Base-by-base conservation (phyloP, 1,140 invertebrate species). In the Drosophila lacertosa region DNA sequence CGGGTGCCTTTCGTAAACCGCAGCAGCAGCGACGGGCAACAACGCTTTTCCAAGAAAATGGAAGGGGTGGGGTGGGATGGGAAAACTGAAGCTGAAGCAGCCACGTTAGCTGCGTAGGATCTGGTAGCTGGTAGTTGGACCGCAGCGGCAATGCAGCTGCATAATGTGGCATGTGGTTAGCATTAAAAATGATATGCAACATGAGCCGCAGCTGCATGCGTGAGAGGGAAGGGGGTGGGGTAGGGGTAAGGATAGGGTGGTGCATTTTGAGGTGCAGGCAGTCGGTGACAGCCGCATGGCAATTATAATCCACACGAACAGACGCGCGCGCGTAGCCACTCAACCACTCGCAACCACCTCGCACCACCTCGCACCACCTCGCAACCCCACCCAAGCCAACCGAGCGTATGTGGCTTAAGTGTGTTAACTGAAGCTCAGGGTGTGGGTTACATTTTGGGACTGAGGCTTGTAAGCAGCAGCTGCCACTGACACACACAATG, bases 141-240 rank as follows among this genome's bases (percentile, higher is more conserved):
- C 81, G 58, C 80, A 84, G 80, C 72, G 81, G 80, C 83, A 80
- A 76, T 86, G 72, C 80, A 80, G 80, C 81, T 86, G 80, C 80
- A 84, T 84, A 84, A 84, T 84, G 80, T 86, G 80, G 81, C 80
- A 69, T 84, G 80, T 77, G 80, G 80, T 86, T 86, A 86, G 80
- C 80, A 84, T 84, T 84, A 84, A 84, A 84, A 84, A 84, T 84
- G 80, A 84, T 84, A 84, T 84, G 80, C 80, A 84, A 84, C 80
- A 86, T 70, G 73, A 84, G 76, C 63, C 42, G 55, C 81, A 80
- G 32, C 40, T 64, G 67, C 20, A 10, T 35, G 50, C 0, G 16
- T 9, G 20, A 4, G 33, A 11, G 29, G 4, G 2, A 7, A 3
- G 10, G 1, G 7, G 13, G 7, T 15, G 35, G n/a, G 3, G 13